Percentiles rank a stretch among this genome's conserved stretches.
Evolutionary conservation across 2,888 invertebrate genomes (phyloP).

Genomic region (Octonoba sinensis): DNA sequence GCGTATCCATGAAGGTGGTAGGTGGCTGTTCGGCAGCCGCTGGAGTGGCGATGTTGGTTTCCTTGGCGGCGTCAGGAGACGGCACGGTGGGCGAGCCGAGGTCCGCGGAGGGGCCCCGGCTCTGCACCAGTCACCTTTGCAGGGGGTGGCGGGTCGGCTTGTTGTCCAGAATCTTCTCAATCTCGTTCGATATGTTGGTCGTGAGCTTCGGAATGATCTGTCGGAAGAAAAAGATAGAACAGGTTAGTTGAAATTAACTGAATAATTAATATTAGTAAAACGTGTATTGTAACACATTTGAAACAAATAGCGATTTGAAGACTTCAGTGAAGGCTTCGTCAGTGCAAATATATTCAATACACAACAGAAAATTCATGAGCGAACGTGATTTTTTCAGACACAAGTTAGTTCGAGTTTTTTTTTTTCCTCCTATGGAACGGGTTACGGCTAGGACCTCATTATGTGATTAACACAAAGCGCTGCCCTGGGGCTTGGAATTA

Average conservation of each 20-base stretch:
- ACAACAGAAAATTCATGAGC: no score
- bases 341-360: no score
- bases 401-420: no score
- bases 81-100: constrained; percentile 54
- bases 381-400: no score
- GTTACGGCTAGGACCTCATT: no score
- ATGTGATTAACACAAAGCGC: no score
- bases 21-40: constrained; percentile 18
- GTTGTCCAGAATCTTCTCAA: constrained; percentile 92
- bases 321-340: no score
- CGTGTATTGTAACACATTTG: no score
- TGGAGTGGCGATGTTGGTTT: constrained; percentile 5
- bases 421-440: no score
- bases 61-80: constrained; percentile 2
- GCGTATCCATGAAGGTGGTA: constrained; percentile 29
- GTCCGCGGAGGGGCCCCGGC: constrained; percentile 50
- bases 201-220: constrained; percentile 93
- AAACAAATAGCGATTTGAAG: not conserved
- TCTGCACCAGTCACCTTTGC: constrained; percentile 63
- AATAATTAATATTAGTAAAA: no score
- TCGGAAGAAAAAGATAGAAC: constrained; percentile 12
- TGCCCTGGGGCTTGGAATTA: no score
- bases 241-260: no score
- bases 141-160: constrained; percentile 77
- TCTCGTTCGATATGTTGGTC: constrained; percentile 86